phyloP scores from a whole-genome alignment of 2,113 vertebrate genomes.

The zebrafish (Danio rerio) region DNA sequence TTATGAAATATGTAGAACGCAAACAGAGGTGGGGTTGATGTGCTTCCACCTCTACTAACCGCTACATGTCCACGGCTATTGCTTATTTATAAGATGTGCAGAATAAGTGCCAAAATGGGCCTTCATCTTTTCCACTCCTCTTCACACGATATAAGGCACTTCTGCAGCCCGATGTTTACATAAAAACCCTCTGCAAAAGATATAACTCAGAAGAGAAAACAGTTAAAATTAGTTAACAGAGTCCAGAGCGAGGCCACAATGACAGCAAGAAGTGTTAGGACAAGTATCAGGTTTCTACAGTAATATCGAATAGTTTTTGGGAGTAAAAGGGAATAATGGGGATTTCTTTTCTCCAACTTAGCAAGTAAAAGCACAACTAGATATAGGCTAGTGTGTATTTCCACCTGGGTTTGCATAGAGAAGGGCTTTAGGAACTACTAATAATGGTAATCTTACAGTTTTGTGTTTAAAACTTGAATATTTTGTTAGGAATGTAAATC shows the following conservation, averaged over 20 bases:
- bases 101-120: slow-evolving; percentile 80
- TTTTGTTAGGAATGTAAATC: too few species aligned
- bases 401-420: too few species aligned
- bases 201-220: slow-evolving; percentile 61
- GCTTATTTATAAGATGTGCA: slow-evolving; percentile 82
- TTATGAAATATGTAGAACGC: slow-evolving; percentile 84
- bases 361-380: too few species aligned
- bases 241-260: slow-evolving; percentile 63
- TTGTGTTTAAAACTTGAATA: too few species aligned
- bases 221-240: slow-evolving; percentile 75
- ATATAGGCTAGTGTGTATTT: too few species aligned
- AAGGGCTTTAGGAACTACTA: too few species aligned
- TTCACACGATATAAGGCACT: slow-evolving; percentile 72
- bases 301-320: slow-evolving; percentile 53
- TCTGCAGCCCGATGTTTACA: slow-evolving; percentile 80
- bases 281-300: slow-evolving; percentile 53
- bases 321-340: slow-evolving; percentile 56
- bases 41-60: slow-evolving; percentile 79
- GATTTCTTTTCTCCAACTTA: background rate
- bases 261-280: slow-evolving; percentile 69
- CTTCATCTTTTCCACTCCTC: slow-evolving; percentile 62
- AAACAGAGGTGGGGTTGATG: slow-evolving; percentile 84
- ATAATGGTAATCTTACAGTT: too few species aligned
- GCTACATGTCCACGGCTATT: slow-evolving; percentile 81
- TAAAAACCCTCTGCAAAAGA: slow-evolving; percentile 62